Conservation (phyloP, 2,113 vertebrate species). For the Parus major region DNA sequence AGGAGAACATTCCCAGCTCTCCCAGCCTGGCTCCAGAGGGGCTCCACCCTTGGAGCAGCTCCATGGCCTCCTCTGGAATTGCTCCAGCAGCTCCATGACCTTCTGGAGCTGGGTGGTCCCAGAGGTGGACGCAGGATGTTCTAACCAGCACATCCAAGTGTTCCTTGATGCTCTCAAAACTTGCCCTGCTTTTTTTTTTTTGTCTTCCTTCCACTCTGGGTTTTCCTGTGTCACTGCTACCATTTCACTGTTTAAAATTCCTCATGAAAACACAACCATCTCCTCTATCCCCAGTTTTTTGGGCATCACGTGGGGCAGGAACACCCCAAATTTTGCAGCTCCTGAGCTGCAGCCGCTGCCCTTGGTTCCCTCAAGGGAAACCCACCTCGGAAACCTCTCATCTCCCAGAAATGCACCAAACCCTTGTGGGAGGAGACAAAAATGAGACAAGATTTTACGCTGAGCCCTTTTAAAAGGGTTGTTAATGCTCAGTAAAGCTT, state of each 20-base stretch:
- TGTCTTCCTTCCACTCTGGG: background rate
- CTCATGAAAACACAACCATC: background rate
- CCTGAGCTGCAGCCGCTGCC: background rate
- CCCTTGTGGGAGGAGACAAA: background rate
- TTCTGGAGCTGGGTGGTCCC: background rate
- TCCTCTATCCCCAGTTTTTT: background rate
- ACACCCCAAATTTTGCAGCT: background rate
- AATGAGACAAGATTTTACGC: background rate
- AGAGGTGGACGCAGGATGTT: background rate
- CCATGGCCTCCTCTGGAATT: fast-evolving
- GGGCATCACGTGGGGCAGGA: fast-evolving
- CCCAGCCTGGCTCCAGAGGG: background rate
- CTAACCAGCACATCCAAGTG: background rate
- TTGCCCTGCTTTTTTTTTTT: too few relatives aligned
- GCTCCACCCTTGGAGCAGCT: background rate
- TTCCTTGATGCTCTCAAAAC: fast-evolving
- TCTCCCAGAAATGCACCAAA: background rate
- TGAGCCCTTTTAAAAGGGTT: background rate
- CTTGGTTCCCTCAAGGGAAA: background rate
- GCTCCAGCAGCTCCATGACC: background rate
- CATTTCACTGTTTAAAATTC: fast-evolving
- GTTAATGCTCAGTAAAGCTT: constrained; percentile 32
- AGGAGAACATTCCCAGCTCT: background rate
- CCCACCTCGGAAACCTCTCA: background rate
- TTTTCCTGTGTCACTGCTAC: background rate